Percentiles rank a stretch among this genome's conserved stretches.
These are phyloP conservation scores for Caerostris darwini DNA, from an alignment of 1,140 invertebrate species.

Conservation along the genomic window DNA sequence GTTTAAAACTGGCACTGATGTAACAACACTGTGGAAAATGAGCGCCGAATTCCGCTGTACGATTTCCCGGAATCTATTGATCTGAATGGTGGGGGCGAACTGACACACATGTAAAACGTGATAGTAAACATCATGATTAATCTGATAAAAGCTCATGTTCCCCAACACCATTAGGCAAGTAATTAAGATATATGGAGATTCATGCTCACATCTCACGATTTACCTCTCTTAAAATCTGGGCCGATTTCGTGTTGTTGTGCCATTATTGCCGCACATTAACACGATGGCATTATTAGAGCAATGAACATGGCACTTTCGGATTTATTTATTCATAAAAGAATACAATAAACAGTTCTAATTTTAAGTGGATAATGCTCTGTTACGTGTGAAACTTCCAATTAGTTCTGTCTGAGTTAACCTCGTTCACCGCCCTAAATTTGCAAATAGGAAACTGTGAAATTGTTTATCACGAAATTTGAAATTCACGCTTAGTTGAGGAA, in stretches of 20 bases:
- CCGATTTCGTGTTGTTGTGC: neutral
- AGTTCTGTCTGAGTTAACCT: neutral
- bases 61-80: neutral
- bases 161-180: constrained; percentile 26
- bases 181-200: constrained; percentile 31
- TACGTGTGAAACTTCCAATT: constrained; percentile 25
- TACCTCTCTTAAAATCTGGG: neutral
- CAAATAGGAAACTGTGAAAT: neutral
- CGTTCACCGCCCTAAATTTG: neutral
- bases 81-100: neutral
- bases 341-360: neutral
- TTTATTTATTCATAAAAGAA: constrained; percentile 28
- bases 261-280: neutral
- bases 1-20: neutral
- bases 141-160: constrained; percentile 36
- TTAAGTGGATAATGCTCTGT: neutral
- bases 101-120: neutral
- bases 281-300: constrained; percentile 20
- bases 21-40: neutral
- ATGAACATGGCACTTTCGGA: neutral
- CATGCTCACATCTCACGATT: neutral
- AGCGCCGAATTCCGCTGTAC: neutral
- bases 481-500: no score
- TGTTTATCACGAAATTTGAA: neutral
- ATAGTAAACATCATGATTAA: constrained; percentile 23